Percentiles rank a stretch among this genome's conserved stretches.
Conservation (phyloP, 2,888 invertebrate species). For the Watsonalla binaria region DNA sequence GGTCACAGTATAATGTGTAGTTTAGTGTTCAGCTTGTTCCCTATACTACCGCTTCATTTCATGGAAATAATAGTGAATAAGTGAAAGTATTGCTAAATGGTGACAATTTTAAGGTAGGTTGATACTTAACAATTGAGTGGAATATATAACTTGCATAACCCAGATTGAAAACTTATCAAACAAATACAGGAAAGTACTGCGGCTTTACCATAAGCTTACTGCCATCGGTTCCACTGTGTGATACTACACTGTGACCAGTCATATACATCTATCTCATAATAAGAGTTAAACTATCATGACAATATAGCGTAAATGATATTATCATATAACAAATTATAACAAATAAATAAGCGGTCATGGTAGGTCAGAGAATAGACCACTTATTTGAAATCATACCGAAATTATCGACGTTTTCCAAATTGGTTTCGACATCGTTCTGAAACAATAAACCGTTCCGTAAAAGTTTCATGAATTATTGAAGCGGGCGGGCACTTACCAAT, state of each 20-base stretch:
- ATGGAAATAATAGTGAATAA: constrained; percentile 4
- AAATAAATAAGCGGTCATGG: too few relatives aligned
- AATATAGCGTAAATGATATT: too few relatives aligned
- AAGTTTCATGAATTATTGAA: neutral
- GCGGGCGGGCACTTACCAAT: neutral
- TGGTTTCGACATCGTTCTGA: neutral
- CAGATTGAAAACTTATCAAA: too few relatives aligned
- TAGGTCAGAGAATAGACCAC: too few relatives aligned
- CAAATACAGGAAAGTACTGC: too few relatives aligned
- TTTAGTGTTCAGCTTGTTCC: constrained; percentile 9
- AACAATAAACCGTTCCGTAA: neutral
- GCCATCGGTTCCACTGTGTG: too few relatives aligned
- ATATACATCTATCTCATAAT: too few relatives aligned
- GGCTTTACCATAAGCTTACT: too few relatives aligned
- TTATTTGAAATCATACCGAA: too few relatives aligned
- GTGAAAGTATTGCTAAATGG: constrained; percentile 19
- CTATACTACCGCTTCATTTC: neutral
- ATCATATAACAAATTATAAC: too few relatives aligned
- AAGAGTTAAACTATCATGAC: too few relatives aligned
- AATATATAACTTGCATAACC: neutral
- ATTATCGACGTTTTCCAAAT: neutral
- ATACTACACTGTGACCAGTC: too few relatives aligned
- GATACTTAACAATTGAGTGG: constrained; percentile 2
- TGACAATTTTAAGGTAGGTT: constrained; percentile 28
- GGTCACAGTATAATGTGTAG: constrained; percentile 15